phyloP scores from a whole-genome alignment of 2,113 vertebrate species.

The Pterocles orientalis region DNA sequence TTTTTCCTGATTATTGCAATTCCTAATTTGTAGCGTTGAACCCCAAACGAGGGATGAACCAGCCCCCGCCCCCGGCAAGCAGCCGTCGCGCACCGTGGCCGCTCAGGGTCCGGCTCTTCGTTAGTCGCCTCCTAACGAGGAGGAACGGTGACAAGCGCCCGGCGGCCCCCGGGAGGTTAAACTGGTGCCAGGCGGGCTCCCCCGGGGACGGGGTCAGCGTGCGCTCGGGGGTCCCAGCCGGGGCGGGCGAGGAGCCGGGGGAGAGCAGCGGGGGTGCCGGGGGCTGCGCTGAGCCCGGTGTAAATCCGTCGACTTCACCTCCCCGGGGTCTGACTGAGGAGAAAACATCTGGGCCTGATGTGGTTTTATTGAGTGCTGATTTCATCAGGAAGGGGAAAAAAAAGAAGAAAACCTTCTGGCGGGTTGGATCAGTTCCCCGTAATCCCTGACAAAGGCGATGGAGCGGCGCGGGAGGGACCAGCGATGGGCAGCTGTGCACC shows the following conservation, averaged over 20 bases:
- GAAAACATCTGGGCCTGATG: slow-evolving; percentile 43
- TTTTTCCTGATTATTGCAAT: not conserved
- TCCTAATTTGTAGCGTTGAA: not conserved
- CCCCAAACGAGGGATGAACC: not conserved
- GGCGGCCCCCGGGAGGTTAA: not conserved
- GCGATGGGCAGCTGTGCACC: not conserved
- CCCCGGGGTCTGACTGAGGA: not conserved
- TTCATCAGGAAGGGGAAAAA: not conserved
- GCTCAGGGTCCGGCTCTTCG: not conserved
- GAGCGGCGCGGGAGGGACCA: accelerated
- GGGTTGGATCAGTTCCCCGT: not conserved
- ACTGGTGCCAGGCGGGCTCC: not conserved
- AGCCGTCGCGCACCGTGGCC: accelerated
- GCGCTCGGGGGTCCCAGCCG: accelerated
- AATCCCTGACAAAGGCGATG: accelerated
- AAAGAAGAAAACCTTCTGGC: not conserved
- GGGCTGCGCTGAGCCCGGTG: accelerated
- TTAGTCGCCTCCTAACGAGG: not conserved
- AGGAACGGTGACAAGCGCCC: accelerated
- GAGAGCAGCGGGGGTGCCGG: accelerated
- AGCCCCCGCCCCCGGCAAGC: accelerated
- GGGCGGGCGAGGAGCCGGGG: accelerated
- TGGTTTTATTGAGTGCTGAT: slow-evolving; percentile 46
- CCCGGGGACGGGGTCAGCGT: not conserved
- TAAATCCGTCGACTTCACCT: slow-evolving; percentile 25